Percentiles rank a stretch among this genome's conserved stretches.
phyloP scores from a whole-genome alignment of 1,140 invertebrate genomes.

The Aleiodes sp. region DNA sequence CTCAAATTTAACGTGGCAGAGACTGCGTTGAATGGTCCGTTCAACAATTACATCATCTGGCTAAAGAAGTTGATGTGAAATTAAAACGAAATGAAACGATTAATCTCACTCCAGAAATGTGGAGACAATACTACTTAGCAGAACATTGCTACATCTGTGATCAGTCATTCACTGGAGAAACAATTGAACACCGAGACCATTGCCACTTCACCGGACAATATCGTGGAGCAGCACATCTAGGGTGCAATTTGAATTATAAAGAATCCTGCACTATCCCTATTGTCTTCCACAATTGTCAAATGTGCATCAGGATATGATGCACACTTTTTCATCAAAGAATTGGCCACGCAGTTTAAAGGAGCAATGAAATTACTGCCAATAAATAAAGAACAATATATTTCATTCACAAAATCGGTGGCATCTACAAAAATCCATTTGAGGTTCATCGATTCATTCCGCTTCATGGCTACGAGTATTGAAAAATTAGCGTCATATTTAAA shows the following conservation, averaged over 20 bases:
- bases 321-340: constrained; percentile 41
- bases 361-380: constrained; percentile 32
- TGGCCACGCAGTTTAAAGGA: constrained; percentile 27
- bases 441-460: constrained; percentile 46
- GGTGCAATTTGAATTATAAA: constrained; percentile 55
- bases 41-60: constrained; percentile 34
- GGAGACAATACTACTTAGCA: not conserved
- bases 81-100: not conserved
- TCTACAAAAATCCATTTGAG: constrained; percentile 35
- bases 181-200: constrained; percentile 3
- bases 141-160: constrained; percentile 50
- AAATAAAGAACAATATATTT: constrained; percentile 45
- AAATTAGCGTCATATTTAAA: constrained; percentile 41
- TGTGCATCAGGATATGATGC: constrained; percentile 35
- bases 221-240: constrained; percentile 51
- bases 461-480: constrained; percentile 39
- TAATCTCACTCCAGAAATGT: not conserved
- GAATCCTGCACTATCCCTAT: constrained; percentile 31
- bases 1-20: constrained; percentile 40
- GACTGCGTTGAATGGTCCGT: constrained; percentile 45
- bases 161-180: constrained; percentile 18
- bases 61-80: constrained; percentile 35
- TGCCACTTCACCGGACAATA: constrained; percentile 47
- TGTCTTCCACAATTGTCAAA: constrained; percentile 38
- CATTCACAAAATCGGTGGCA: constrained; percentile 38